Base-by-base conservation (phyloP, 2,888 invertebrate species). In the Aricia artaxerxes region DNA sequence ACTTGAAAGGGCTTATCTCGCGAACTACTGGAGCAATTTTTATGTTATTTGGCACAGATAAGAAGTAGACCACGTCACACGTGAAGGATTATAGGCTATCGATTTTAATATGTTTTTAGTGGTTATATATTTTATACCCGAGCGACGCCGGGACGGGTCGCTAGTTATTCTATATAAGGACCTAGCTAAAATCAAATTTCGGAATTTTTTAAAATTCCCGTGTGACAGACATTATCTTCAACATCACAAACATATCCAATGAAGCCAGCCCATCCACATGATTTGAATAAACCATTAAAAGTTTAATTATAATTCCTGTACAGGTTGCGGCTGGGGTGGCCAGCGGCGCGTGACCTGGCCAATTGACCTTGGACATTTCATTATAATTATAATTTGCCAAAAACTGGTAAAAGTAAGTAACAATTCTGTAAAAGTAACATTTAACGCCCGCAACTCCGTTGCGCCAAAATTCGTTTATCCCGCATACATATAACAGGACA, bases 301-400 rank as follows among this genome's bases (percentile, higher is more conserved):
- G 44, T 49, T 75, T 78, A 78, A 78, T 79, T 79, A 79, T 44
- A 79, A 79, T 79, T 75, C 78, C 78, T 75, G 40, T 73, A 79
- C 78, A 79, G 78, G 78, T 79, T 78, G 78, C 44, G 72, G 40
- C 78, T 79, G 78, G 78, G 78, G 78, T 61, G 78, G 73, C 40
- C 75, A 44, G 44, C 61, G 60, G 75, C 60, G 75, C 78, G 49
- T 79, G 78, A 75, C 78, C 69, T 69, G 57, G 57, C 53, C 35
- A 76, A 76, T 76, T 73, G 44, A 73, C 73, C 73, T 73, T 73
- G 73, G 44, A 13, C 35, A 69, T 69, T 69, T 69, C 35, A 69
- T 69, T 69, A 69, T 69, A 69, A 69, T 69, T 38, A 69, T 69
- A 35, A 69, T 69, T 69, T 69, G 69, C 35, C 69, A 69, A 38